Evolutionary conservation across 2,888 invertebrate species (phyloP).

Genomic region (Allygus modestus): DNA sequence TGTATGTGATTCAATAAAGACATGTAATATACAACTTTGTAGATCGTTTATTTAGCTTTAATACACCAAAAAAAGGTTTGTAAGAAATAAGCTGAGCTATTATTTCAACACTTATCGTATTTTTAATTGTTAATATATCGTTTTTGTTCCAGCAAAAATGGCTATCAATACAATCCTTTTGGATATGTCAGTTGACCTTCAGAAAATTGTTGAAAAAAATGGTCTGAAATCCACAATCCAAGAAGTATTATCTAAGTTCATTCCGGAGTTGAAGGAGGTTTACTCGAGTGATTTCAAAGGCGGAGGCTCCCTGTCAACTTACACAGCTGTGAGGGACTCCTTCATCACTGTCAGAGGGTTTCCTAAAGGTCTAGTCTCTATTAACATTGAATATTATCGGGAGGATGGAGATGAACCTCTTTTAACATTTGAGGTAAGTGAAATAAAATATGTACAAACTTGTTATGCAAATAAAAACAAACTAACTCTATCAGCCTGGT

Average conservation of each 20-base stretch:
- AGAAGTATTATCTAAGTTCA: slow-evolving; percentile 83
- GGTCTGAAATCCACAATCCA: slow-evolving; percentile 84
- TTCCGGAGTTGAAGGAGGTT: slow-evolving; percentile 83
- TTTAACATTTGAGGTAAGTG: slow-evolving; percentile 86
- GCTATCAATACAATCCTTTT: slow-evolving; percentile 87
- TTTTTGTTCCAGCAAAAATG: slow-evolving; percentile 78
- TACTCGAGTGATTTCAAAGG: slow-evolving; percentile 81
- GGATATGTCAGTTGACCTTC: slow-evolving; percentile 87
- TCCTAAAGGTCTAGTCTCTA: slow-evolving; percentile 85
- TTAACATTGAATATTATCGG: slow-evolving; percentile 91
- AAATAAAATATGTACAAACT: background rate
- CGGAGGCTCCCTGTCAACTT: slow-evolving; percentile 83
- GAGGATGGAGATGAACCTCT: slow-evolving; percentile 85
- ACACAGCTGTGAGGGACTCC: slow-evolving; percentile 84
- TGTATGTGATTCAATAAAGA: no score
- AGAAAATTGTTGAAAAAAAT: slow-evolving; percentile 81
- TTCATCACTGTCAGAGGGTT: slow-evolving; percentile 86
- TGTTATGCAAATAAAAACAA: background rate
- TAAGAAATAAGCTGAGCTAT: no score
- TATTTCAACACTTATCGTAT: no score
- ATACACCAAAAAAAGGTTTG: no score
- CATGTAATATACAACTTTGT: no score
- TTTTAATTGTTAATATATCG: no score
- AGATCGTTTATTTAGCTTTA: no score
- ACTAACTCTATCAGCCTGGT: no score